Percentiles rank a stretch among this genome's conserved stretches.
Conservation (phyloP, 2,888 invertebrate genomes). For the Agrilus mali region DNA sequence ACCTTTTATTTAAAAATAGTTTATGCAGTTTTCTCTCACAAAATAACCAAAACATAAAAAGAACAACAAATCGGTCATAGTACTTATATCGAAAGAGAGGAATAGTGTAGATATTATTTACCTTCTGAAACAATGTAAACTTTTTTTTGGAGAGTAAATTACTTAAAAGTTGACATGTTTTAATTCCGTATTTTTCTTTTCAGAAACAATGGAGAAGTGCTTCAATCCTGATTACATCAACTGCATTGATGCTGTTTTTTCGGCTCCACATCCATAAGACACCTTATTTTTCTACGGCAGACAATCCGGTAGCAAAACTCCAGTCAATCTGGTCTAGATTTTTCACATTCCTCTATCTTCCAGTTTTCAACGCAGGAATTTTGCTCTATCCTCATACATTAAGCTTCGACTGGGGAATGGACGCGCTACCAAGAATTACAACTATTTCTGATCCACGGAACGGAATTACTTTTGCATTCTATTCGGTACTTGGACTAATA, state of each 20-base stretch:
- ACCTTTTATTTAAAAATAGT: no score
- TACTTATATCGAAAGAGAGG: no score
- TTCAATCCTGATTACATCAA: conserved; percentile 52
- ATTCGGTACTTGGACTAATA: conserved; percentile 35
- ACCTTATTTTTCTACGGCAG: conserved; percentile 82
- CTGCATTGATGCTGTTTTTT: conserved; percentile 57
- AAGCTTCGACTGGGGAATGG: conserved; percentile 99
- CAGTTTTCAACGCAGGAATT: conserved; percentile 80
- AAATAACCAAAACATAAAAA: no score
- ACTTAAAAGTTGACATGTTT: no score
- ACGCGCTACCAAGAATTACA: conserved; percentile 78
- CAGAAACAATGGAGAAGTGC: conserved; percentile 62
- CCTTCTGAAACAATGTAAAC: no score
- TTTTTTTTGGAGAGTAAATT: no score
- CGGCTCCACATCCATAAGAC: conserved; percentile 64
- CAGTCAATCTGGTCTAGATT: conserved; percentile 67
- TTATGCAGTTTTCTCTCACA: no score
- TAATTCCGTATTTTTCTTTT: conserved; percentile 28
- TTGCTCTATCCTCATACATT: conserved; percentile 75
- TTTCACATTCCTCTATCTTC: conserved; percentile 84
- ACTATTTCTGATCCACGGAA: conserved; percentile 69
- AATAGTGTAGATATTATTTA: no score
- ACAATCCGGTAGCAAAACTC: conserved; percentile 91
- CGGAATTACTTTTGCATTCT: conserved; percentile 62
- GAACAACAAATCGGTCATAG: no score